Evolutionary conservation across 2,797 vertebrate genomes (phyloP).

Genomic region (Thamnophis elegans): DNA sequence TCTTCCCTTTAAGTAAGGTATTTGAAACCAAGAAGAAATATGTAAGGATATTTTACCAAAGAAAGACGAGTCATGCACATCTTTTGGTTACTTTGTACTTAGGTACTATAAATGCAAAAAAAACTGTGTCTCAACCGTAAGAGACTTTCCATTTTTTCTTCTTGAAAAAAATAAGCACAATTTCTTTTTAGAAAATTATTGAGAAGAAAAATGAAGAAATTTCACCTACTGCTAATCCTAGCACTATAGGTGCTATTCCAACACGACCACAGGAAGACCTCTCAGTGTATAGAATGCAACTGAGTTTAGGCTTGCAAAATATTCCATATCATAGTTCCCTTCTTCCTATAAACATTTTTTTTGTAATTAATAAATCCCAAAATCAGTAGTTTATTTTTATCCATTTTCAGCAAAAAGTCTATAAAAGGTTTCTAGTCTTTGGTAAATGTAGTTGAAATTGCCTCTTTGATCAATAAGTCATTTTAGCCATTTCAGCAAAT

Average conservation of each 20-base stretch:
- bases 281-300: not conserved
- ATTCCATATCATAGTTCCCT: not conserved
- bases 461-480: not conserved
- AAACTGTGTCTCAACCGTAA: not conserved
- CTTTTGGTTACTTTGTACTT: not conserved
- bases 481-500: not conserved
- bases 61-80: not conserved
- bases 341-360: not conserved
- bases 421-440: not conserved
- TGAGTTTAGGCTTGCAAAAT: not conserved
- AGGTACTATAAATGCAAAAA: not conserved
- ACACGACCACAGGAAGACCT: not conserved
- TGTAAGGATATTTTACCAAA: not conserved
- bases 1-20: not conserved
- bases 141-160: not conserved
- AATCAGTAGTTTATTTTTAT: not conserved
- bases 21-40: not conserved
- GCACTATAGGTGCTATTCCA: not conserved
- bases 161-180: not conserved
- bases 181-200: not conserved
- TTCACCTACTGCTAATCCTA: not conserved
- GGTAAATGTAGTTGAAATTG: not conserved
- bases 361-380: not conserved
- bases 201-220: not conserved
- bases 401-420: not conserved